A percentile compares a stretch with the other conserved stretches of the same genome.
Evolutionary conservation across 2,113 vertebrate genomes (phyloP).

Genomic region (Cyrtonyx montezumae): DNA sequence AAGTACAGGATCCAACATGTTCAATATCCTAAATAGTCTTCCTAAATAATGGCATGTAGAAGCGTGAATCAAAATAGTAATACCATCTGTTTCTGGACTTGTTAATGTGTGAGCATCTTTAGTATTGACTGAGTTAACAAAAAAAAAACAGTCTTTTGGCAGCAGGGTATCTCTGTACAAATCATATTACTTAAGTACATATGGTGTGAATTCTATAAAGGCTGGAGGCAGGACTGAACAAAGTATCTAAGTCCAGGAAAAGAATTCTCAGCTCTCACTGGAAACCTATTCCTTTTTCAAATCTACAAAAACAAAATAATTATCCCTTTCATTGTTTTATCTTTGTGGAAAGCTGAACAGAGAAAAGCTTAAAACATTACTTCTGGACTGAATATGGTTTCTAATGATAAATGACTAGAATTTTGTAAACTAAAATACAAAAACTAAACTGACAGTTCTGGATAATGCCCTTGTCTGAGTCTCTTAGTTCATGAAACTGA

Average conservation of each 20-base stretch:
- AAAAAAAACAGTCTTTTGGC: background rate
- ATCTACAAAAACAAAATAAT: background rate
- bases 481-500: background rate
- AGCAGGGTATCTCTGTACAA: background rate
- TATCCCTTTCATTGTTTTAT: background rate
- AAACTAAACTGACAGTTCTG: background rate
- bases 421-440: background rate
- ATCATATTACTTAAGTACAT: background rate
- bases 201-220: background rate
- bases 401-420: background rate
- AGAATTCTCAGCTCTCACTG: background rate
- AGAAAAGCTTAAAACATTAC: background rate
- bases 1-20: conserved; percentile 10
- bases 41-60: background rate
- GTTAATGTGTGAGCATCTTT: background rate
- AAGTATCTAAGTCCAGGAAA: background rate
- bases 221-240: background rate
- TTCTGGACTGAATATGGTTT: background rate
- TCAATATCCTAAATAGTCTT: background rate
- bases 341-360: background rate
- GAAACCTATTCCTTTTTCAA: background rate
- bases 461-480: background rate
- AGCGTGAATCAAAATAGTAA: background rate
- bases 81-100: background rate
- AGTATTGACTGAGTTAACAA: background rate